These are phyloP conservation scores for Antheraea pernyi DNA, from an alignment of 1,140 invertebrate species.

Conservation along the genomic window DNA sequence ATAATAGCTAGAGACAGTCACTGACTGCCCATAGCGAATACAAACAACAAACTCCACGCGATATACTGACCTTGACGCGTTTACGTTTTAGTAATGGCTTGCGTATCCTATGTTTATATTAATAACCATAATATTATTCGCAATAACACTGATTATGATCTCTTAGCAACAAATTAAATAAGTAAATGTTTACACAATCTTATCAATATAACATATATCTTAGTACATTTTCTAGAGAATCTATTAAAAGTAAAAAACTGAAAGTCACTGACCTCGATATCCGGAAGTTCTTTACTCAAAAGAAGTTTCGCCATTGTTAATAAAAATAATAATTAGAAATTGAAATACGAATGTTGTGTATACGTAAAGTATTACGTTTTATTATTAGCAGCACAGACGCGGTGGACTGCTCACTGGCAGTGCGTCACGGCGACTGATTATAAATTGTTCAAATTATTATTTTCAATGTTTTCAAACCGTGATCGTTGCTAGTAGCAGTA, in stretches of 20 bases:
- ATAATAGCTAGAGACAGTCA: background rate
- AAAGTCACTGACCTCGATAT: conserved; percentile 83
- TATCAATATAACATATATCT: background rate
- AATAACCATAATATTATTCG: background rate
- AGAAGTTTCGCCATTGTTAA: conserved; percentile 68
- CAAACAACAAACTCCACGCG: background rate
- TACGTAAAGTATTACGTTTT: background rate
- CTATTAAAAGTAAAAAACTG: conserved; percentile 8
- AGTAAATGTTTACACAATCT: conserved; percentile 5
- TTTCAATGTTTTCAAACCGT: background rate
- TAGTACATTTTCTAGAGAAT: background rate
- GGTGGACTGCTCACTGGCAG: conserved; percentile 74
- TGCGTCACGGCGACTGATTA: conserved; percentile 55
- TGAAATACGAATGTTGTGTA: background rate
- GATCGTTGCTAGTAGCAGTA: background rate
- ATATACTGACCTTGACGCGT: background rate
- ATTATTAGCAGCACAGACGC: conserved; percentile 29
- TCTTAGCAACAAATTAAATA: conserved; percentile 11
- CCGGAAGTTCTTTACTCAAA: conserved; percentile 83
- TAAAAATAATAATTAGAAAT: conserved; percentile 9
- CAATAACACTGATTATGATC: background rate
- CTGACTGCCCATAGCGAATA: background rate
- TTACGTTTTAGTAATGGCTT: background rate
- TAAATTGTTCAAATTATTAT: conserved; percentile 1
- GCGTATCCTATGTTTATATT: no score